Percentiles rank a stretch among this genome's conserved stretches.
Evolutionary conservation across 2,888 invertebrate species (phyloP).

Genomic region (Macrosoma leucophasiata): DNA sequence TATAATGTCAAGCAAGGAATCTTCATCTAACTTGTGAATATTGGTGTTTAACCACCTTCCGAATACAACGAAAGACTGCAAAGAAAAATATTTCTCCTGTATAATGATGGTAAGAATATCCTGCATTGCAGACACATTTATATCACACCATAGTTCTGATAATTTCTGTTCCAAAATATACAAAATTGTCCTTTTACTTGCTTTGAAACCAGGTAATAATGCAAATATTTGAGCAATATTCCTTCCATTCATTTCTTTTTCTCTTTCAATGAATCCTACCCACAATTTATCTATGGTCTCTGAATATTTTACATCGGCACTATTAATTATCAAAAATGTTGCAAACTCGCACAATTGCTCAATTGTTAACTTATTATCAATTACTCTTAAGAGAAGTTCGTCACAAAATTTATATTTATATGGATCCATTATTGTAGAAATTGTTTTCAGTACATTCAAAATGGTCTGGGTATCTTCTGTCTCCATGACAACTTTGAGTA

Average conservation of each 20-base stretch:
- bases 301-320: conserved; percentile 57
- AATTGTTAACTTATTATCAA: conserved; percentile 75
- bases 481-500: conserved; percentile 57
- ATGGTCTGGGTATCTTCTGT: conserved; percentile 67
- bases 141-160: conserved; percentile 71
- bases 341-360: conserved; percentile 77
- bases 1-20: conserved; percentile 70
- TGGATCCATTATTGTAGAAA: conserved; percentile 54
- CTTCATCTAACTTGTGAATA: conserved; percentile 76
- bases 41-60: conserved; percentile 77
- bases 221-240: conserved; percentile 76
- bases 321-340: conserved; percentile 68
- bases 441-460: conserved; percentile 55
- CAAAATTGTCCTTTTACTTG: conserved; percentile 75
- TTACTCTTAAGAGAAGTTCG: conserved; percentile 77
- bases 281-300: conserved; percentile 79
- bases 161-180: conserved; percentile 76
- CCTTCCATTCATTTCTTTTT: conserved; percentile 71
- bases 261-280: conserved; percentile 77
- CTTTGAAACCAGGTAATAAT: conserved; percentile 73
- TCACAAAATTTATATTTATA: conserved; percentile 74
- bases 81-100: conserved; percentile 51
- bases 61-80: conserved; percentile 54
- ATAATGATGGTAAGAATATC: conserved; percentile 63
- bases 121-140: conserved; percentile 60